Evolutionary conservation across 2,888 invertebrate species (phyloP), one percentile per base, ranked within the genome.

Genomic region (Tetrapedia diversipes): DNA sequence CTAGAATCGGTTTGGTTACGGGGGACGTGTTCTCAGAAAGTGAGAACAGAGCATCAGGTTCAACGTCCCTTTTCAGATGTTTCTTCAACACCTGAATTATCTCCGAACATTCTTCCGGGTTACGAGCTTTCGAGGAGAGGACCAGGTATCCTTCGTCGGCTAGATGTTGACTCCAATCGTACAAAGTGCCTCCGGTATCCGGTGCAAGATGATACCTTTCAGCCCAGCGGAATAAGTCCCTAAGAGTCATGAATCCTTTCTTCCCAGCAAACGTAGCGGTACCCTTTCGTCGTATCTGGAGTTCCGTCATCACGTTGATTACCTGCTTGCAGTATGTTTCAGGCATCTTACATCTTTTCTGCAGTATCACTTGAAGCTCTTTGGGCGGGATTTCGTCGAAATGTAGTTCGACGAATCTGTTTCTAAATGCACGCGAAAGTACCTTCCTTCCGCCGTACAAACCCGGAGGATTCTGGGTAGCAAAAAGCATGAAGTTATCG

Each of bases 391-490:
- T 98, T 90, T 98, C 98, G 87, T 97, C 96, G 90, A 99, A 99
- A 91, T 99, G 98, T 4, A 99, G 92, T 91, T 99, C 99, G 8
- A 99, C 97, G 91, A 99, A 99, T 82, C 99, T 94, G 91, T 99
- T 99, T 86, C 99, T 95, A 89, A 99, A 99, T 0, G 99, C 99
- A 81, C 99, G 94, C 0, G 99, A 99, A 6, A 99, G 92, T n/a
- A 94, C 76, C 49, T 85, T 99, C 57, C 99, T 94, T 0, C 99
- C 99, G 1, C 99, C 99, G 88, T 99, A 99, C 0, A 96, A 92
- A 0, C 98, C 98, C 0, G 99, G 98, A 2, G 99, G 99, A 93
- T 99, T 99, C 92, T 99, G 99, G 0, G 99, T 99, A 0, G 99
- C 99, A 91, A 99, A 99, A 0, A 99, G 93, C 95, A 98, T 97